Percentiles rank a stretch among this genome's conserved stretches.
Conservation (phyloP, 2,113 vertebrate genomes). For the Microcebus ravelobensis region DNA sequence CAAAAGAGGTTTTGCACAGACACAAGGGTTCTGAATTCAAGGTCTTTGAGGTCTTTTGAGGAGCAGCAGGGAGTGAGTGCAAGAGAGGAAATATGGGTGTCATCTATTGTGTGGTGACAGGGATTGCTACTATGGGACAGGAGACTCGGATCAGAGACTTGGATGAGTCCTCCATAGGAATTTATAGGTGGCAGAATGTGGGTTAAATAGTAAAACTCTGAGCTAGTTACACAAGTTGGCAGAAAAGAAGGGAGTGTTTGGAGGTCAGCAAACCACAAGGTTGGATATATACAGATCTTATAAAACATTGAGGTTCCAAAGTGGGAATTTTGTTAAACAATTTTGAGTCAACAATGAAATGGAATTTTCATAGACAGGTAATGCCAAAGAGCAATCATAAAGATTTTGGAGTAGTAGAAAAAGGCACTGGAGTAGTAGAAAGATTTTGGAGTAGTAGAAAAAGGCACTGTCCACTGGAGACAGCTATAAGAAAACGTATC, state of each 20-base stretch:
- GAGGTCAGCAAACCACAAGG: background rate
- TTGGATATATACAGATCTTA: background rate
- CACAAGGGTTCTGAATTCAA: background rate
- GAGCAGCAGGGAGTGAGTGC: background rate
- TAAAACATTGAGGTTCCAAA: background rate
- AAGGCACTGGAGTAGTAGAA: background rate
- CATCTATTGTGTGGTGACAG: accelerated
- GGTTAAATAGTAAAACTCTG: background rate
- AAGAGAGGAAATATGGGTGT: accelerated
- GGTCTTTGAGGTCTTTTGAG: no score
- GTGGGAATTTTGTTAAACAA: background rate
- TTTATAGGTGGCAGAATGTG: background rate
- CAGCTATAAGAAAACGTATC: accelerated
- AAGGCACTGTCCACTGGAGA: background rate
- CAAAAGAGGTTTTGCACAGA: background rate
- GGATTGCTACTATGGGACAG: background rate
- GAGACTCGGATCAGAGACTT: background rate
- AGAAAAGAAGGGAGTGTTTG: background rate
- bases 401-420: background rate
- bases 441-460: background rate
- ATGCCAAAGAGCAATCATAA: background rate
- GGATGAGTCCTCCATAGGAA: background rate
- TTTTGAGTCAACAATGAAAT: background rate
- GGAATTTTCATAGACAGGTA: background rate
- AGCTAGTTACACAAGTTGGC: background rate